Evolutionary conservation across 2,797 vertebrate genomes (phyloP), one percentile per base, ranked within the genome.

Genomic region (Eurystomus glaucurus): DNA sequence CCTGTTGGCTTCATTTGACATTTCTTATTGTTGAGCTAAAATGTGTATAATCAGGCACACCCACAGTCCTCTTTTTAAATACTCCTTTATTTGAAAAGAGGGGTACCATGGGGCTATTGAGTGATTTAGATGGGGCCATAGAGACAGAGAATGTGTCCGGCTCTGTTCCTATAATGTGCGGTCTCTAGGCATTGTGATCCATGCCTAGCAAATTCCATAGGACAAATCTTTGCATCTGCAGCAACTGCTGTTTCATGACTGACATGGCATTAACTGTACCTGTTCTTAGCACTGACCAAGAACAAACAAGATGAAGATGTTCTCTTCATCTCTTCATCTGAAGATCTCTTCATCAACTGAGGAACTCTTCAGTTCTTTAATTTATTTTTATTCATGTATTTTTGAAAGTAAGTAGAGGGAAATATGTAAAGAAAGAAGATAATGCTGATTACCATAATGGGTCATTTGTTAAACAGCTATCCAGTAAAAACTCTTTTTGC

Each of bases 211-310:
- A 83, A 92, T 94, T 89, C 87, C 62, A n/a, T 14, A 66, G 64
- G 57, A 94, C 64, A 84, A 85, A 92, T 86, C 17, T 72, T 88
- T 88, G 70, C 80, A 92, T 69, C 77, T 87, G 43, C 50, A 81
- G 61, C 88, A 95, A 65, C 65, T 94, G 65, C 74, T 76, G 19
- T 45, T 85, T 72, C 82, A 88, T 1, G 5, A 17, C 55, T 62
- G 74, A 54, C 0, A 2, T 75, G 54, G 14, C 83, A 52, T 48
- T 88, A 75, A 41, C 58, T 57, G 18, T 88, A 76, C 64, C 87
- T 83, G 79, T 43, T 88, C 69, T 48, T 71, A 26, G 61, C 46
- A 71, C 52, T 90, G 69, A 78, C 61, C 16, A 50, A 81, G 41
- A 76, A 39, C 29, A 89, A 93, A 50, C 13, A 85, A 66, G 22